Evolutionary conservation across 2,797 vertebrate genomes (phyloP).

Genomic region (Oryzias sinensis): DNA sequence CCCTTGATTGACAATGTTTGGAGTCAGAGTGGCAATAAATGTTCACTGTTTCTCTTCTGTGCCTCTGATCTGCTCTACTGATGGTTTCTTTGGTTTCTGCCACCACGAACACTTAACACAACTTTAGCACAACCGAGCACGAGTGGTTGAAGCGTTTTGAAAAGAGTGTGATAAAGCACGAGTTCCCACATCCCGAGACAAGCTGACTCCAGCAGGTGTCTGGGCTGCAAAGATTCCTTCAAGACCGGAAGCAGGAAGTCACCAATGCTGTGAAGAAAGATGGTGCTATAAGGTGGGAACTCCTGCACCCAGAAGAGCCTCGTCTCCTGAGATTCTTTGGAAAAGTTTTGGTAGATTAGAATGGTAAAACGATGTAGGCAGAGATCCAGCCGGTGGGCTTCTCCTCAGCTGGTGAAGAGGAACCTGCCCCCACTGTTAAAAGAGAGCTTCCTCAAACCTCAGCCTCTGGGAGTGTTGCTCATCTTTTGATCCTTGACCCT

Average conservation of each 20-base stretch:
- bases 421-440: constrained; percentile 76
- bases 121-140: too few relatives aligned
- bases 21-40: too few relatives aligned
- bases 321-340: too few relatives aligned
- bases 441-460: constrained; percentile 76
- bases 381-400: constrained; percentile 83
- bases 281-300: constrained; percentile 77
- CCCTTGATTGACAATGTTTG: too few relatives aligned
- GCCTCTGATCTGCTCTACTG: too few relatives aligned
- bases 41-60: too few relatives aligned
- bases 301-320: too few relatives aligned
- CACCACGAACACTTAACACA: too few relatives aligned
- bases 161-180: too few relatives aligned
- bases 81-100: too few relatives aligned
- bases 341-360: too few relatives aligned
- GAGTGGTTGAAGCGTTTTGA: not conserved
- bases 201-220: constrained; percentile 82
- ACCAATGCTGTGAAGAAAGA: constrained; percentile 73
- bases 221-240: constrained; percentile 76
- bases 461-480: constrained; percentile 87
- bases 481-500: constrained; percentile 82
- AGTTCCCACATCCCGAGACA: constrained; percentile 2
- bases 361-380: not conserved
- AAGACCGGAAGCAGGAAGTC: constrained; percentile 77
- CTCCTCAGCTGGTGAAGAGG: constrained; percentile 76